Evolutionary conservation across 2,113 vertebrate species (phyloP).

Genomic region (Acrocephalus kingi): DNA sequence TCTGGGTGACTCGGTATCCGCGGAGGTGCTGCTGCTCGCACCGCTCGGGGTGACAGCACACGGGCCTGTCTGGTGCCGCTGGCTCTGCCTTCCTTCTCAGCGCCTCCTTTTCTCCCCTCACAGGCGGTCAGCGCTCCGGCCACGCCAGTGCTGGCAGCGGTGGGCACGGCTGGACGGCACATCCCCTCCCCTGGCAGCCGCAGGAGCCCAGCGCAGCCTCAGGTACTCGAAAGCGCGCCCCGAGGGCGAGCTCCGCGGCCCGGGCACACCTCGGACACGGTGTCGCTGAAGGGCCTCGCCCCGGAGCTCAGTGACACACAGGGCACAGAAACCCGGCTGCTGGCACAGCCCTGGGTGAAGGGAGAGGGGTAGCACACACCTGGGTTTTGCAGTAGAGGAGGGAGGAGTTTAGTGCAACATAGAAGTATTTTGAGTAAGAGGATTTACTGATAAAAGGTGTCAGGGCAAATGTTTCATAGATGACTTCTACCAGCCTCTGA

Average conservation of each 20-base stretch:
- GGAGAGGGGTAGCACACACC: accelerated
- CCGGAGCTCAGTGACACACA: accelerated
- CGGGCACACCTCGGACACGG: neutral
- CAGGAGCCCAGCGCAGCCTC: neutral
- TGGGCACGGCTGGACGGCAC: neutral
- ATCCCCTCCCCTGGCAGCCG: neutral
- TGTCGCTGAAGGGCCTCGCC: neutral
- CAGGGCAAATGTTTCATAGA: neutral
- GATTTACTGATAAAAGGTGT: neutral
- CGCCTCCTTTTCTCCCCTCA: neutral
- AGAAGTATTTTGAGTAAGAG: accelerated
- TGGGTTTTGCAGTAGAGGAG: neutral
- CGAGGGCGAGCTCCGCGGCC: neutral
- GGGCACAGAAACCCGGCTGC: neutral
- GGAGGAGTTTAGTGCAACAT: neutral
- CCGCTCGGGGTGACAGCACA: accelerated
- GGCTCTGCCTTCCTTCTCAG: neutral
- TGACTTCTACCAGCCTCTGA: accelerated
- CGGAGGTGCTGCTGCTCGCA: neutral
- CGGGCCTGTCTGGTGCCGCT: accelerated
- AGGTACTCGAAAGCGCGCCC: neutral
- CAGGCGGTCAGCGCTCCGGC: neutral
- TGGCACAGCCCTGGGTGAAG: accelerated
- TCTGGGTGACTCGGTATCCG: accelerated
- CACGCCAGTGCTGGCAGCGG: neutral